Evolutionary conservation across 2,888 invertebrate genomes (phyloP).

Genomic region (Phengaris arion): DNA sequence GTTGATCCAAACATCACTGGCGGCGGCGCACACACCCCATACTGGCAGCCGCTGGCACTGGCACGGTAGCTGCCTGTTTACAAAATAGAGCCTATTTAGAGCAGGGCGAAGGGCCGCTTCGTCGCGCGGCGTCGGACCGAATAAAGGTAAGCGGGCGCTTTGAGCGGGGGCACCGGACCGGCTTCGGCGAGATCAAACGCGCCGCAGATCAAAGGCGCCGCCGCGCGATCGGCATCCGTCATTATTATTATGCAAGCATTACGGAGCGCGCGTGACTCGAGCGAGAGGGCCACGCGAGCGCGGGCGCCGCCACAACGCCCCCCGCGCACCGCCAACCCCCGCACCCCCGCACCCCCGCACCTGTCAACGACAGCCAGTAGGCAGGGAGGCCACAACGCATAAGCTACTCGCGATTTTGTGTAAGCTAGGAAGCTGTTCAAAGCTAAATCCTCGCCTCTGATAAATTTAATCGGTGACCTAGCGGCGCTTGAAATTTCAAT

Average conservation of each 20-base stretch:
- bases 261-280: conserved; percentile 78
- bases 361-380: conserved; percentile 39
- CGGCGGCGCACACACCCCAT: conserved; percentile 64
- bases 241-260: conserved; percentile 81
- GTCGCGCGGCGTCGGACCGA: conserved; percentile 74
- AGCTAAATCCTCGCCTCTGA: not conserved
- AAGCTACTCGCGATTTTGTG: conserved; percentile 3
- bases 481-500: not conserved
- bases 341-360: conserved; percentile 47
- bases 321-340: conserved; percentile 36
- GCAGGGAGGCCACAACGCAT: conserved; percentile 23
- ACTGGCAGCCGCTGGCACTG: conserved; percentile 63
- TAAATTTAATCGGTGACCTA: not conserved
- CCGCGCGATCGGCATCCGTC: conserved; percentile 80
- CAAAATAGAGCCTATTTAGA: conserved; percentile 77
- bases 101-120: conserved; percentile 75
- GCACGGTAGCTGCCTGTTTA: conserved; percentile 76
- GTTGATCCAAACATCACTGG: conserved; percentile 49
- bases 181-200: conserved; percentile 76
- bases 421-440: not conserved
- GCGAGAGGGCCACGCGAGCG: conserved; percentile 78
- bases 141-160: conserved; percentile 76
- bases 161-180: conserved; percentile 74
- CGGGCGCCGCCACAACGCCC: conserved; percentile 60
- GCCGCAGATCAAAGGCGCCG: conserved; percentile 77